A percentile compares a stretch with the other conserved stretches of the same genome.
phyloP scores from a whole-genome alignment of 2,113 vertebrate genomes.

The Raphicerus campestris region DNA sequence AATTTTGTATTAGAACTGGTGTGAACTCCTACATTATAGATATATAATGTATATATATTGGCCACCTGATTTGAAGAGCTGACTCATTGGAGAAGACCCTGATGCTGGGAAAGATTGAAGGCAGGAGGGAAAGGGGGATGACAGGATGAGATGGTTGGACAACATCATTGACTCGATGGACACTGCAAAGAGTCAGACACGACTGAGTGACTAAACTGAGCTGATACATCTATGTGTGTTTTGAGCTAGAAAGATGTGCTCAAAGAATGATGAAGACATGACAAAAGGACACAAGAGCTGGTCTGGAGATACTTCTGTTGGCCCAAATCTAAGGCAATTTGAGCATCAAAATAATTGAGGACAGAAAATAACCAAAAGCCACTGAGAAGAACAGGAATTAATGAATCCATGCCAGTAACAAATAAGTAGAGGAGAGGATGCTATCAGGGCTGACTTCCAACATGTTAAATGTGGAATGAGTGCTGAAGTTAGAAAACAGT shows the following conservation, averaged over 20 bases:
- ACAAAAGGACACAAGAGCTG: background rate
- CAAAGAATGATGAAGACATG: background rate
- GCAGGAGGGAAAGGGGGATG: background rate
- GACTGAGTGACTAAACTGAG: background rate
- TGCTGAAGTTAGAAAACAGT: background rate
- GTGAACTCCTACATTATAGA: background rate
- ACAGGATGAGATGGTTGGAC: background rate
- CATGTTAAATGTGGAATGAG: background rate
- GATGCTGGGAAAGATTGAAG: background rate
- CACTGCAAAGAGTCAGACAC: background rate
- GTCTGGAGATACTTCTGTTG: background rate
- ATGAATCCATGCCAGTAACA: background rate
- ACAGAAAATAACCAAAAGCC: background rate
- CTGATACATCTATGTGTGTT: background rate
- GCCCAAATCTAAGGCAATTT: background rate
- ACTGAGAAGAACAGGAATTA: background rate
- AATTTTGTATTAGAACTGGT: background rate
- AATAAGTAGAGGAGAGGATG: background rate
- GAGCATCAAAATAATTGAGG: background rate
- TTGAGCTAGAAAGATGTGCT: background rate
- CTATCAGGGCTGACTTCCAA: too few relatives aligned
- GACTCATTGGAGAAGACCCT: background rate
- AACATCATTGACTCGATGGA: background rate
- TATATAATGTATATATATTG: background rate
- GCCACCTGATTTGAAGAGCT: background rate